Conservation (phyloP, 2,888 invertebrate genomes). For the Nebria salina region DNA sequence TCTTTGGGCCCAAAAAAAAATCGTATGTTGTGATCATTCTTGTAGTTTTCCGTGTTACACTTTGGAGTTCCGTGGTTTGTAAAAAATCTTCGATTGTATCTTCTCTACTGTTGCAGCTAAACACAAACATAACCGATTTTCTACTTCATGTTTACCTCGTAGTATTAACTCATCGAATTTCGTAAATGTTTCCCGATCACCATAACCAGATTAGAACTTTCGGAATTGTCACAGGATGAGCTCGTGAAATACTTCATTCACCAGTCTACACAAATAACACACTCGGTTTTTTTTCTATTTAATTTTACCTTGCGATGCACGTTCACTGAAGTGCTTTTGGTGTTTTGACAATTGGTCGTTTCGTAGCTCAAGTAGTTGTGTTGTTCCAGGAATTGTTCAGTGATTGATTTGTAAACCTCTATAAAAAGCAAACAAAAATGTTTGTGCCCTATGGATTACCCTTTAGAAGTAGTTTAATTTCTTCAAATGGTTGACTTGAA, state of each 20-base stretch:
- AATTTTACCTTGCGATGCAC: background rate
- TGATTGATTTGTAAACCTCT: background rate
- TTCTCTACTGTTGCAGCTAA: background rate
- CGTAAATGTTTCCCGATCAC: background rate
- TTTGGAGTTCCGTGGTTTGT: background rate
- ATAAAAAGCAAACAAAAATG: background rate
- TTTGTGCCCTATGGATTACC: background rate
- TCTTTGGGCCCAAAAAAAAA: conserved; percentile 5
- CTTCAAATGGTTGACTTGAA: background rate
- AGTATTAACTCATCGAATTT: background rate
- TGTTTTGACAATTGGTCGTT: background rate
- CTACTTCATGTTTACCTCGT: background rate
- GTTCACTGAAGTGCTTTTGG: background rate
- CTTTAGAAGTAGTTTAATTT: background rate
- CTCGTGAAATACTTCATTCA: background rate
- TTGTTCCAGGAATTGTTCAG: background rate
- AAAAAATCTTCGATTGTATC: background rate
- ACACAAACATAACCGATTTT: background rate
- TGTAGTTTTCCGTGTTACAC: background rate
- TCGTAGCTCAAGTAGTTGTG: background rate
- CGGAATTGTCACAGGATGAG: background rate
- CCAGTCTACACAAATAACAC: background rate
- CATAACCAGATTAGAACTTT: background rate
- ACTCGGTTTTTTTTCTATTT: background rate
- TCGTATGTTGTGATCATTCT: background rate